Evolutionary conservation across 2,888 invertebrate species (phyloP), one percentile per base, ranked within the genome.

Genomic region (Cheilosia vulpina): DNA sequence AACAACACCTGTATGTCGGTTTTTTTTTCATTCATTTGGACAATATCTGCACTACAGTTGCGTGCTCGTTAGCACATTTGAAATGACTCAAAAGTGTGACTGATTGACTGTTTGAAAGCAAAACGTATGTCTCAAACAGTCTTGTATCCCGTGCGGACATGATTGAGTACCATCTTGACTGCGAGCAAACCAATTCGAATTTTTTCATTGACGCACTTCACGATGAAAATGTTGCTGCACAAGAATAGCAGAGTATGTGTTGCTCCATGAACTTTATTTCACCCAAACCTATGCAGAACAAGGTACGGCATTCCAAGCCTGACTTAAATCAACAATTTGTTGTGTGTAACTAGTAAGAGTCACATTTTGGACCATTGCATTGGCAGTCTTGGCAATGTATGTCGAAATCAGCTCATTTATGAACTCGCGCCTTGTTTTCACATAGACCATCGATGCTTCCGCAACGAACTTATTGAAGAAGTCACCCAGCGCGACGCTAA

Each of bases 401-500:
- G 15, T 15, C 19, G 76, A 76, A n/a, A 76, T n/a, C 3, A 43
- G 13, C 41, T 76, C 15, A 15, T 43, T 57, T 2, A 76, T 2
- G 43, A 66, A 24, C 7, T 52, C 66, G 1, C 76, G 47, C 19
- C 58, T 58, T 13, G 21, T 24, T 31, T 66, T 9, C 15, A 68
- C 9, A 58, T 47, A 21, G 7, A 89, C 50, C 2, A 87, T 52
- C 2, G 72, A 2, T 0, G 87, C 31, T 6, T 89, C 78, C 43
- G 80, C 72, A 6, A 72, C 60, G 13, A 52, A 87, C 1, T 71
- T 75, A 21, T 90, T 88, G 55, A 72, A 38, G 38, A 87, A 88
- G 53, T 88, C 87, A 79, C 90, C 90, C 27, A 73, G 31, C 0
- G 88, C 63, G 27, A 89, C 88, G 57, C 87, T 79, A 89, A 80